A percentile compares a stretch with the other conserved stretches of the same genome.
phyloP scores from a whole-genome alignment of 2,888 invertebrate genomes.

The Drosophila sordidula region DNA sequence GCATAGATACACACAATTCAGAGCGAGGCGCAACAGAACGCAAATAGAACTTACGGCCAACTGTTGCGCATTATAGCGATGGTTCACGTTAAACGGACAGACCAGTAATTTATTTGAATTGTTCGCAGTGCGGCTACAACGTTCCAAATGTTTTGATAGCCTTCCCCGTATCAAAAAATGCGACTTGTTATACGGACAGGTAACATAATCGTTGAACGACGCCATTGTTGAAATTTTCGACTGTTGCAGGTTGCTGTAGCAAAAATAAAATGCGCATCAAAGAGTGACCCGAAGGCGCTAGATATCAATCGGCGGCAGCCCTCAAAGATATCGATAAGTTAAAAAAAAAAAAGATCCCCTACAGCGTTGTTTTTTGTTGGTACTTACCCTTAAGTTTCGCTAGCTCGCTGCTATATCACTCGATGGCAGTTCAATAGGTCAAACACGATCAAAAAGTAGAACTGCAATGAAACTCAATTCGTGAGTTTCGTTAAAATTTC shows the following conservation, averaged over 20 bases:
- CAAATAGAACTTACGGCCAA: slow-evolving; percentile 26
- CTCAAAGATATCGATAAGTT: neutral
- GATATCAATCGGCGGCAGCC: neutral
- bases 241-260: neutral
- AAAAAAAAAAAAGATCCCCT: neutral
- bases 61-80: slow-evolving; percentile 13
- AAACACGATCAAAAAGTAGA: no score
- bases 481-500: no score
- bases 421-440: no score
- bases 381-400: neutral
- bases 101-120: neutral
- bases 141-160: slow-evolving; percentile 29
- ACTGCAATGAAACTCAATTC: no score
- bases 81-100: slow-evolving; percentile 39
- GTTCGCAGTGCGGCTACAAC: slow-evolving; percentile 21
- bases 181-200: slow-evolving; percentile 34
- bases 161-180: slow-evolving; percentile 37
- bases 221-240: slow-evolving; percentile 9
- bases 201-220: slow-evolving; percentile 34
- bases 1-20: neutral
- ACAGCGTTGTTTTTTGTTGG: neutral
- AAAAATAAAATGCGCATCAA: neutral
- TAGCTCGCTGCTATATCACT: no score
- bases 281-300: no score
- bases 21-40: neutral